These are phyloP conservation scores for Oxyruncus cristatus DNA, from an alignment of 2,113 vertebrate species.

Conservation along the genomic window DNA sequence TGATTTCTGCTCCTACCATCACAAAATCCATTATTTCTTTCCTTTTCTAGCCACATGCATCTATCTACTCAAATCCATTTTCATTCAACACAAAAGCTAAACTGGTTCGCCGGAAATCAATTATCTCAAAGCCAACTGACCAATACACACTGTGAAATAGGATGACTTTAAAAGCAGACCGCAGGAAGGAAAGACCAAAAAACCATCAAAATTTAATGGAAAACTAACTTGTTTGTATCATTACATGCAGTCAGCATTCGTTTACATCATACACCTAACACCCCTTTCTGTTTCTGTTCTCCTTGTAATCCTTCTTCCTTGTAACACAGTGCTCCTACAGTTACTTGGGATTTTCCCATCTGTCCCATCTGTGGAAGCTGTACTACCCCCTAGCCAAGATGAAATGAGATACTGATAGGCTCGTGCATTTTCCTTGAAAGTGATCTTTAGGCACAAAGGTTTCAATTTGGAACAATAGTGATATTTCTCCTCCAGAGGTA, in stretches of 20 bases:
- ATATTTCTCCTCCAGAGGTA: background rate
- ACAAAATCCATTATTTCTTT: background rate
- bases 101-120: background rate
- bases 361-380: background rate
- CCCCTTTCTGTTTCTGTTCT: background rate
- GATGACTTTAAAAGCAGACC: background rate
- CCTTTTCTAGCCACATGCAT: background rate
- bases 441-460: background rate
- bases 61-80: background rate
- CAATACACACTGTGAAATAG: background rate
- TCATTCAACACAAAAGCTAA: background rate
- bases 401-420: background rate
- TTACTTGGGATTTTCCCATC: background rate
- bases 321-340: rapidly evolving
- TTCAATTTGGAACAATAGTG: background rate
- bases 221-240: background rate
- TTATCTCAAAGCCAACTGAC: background rate
- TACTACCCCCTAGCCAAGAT: background rate
- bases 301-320: background rate
- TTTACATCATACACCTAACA: background rate
- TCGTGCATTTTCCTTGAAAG: background rate
- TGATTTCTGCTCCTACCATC: background rate
- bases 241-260: background rate
- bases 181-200: background rate
- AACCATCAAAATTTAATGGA: background rate